Evolutionary conservation across 2,113 vertebrate species (phyloP), one percentile per base, ranked within the genome.

Genomic region (Carassius gibelio): DNA sequence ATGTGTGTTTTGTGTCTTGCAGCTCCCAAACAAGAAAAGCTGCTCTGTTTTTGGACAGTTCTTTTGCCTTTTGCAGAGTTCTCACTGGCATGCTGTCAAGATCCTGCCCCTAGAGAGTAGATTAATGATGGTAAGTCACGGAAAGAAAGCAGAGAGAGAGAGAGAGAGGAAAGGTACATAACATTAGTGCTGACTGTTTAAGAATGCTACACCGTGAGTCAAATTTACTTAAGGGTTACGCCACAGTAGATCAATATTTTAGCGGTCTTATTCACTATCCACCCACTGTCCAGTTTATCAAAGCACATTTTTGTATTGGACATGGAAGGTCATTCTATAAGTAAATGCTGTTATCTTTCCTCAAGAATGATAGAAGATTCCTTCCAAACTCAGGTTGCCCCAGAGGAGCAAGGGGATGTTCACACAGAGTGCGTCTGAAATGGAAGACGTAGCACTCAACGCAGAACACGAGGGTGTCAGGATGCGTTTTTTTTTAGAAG

Each of bases 111-210:
- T 85, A 88, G 93, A 94, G 92, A 94, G 87, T 79, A 94, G 94
- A 95, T 95, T 95, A 95, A 94, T 95, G 93, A 94, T 91, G 94
- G 92, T 93, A 92, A 95, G 94, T 95, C 94, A 95, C 93, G 95
- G 89, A 93, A 95, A 92, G 93, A 90, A 89, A 92, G 91, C 89
- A 55, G 23, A 72, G 50, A 64, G 23, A 76, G 57, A 75, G n/a
- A n/a, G 71, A 75, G 34, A 42, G 45, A 30, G 45, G 26, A 17
- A 36, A 36, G 64, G 64, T 36, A 15, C 66, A 68, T 34, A 68
- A 36, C 30, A 68, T 3, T 7, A 68, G 14, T 68, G 64, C 30
- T 68, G 30, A 68, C 64, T 34, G 64, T 66, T 0, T 68, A 68
- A 68, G 13, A 68, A 6, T 66, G 23, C 62, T 30, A 66, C 5